These are phyloP conservation scores for Maniola hyperantus DNA, from an alignment of 2,888 invertebrate species.

Conservation along the genomic window DNA sequence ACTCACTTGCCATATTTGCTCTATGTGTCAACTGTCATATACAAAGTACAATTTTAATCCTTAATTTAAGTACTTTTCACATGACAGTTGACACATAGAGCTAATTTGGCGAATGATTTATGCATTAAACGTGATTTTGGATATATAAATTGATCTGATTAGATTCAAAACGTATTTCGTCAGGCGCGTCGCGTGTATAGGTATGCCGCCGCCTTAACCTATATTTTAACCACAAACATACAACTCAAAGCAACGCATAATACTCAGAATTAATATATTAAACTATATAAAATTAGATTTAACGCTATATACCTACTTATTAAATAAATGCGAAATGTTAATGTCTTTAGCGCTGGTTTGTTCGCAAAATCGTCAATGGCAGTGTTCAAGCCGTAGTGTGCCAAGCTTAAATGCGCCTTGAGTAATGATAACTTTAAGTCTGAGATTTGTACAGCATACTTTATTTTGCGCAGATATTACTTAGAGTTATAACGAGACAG, in stretches of 20 bases:
- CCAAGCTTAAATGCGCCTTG: not conserved
- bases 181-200: not conserved
- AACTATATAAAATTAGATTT: slow-evolving; percentile 1
- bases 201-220: not conserved
- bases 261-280: not conserved
- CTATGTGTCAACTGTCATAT: too few species aligned
- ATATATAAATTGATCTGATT: not conserved
- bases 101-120: too few species aligned
- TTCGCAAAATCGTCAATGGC: slow-evolving; percentile 24
- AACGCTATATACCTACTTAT: slow-evolving; percentile 4
- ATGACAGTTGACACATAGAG: too few species aligned
- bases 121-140: not conserved
- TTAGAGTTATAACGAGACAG: too few species aligned
- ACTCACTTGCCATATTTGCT: too few species aligned
- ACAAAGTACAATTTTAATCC: too few species aligned
- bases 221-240: slow-evolving; percentile 2
- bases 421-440: not conserved
- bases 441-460: not conserved
- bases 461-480: too few species aligned
- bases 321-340: slow-evolving; percentile 17
- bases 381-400: slow-evolving; percentile 23
- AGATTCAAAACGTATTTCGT: not conserved
- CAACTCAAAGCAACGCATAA: slow-evolving; percentile 1
- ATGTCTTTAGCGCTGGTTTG: slow-evolving; percentile 23
- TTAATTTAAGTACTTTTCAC: too few species aligned